These are phyloP conservation scores for Oenanthe oenanthe DNA, from an alignment of 2,113 vertebrate species.

Conservation along the genomic window DNA sequence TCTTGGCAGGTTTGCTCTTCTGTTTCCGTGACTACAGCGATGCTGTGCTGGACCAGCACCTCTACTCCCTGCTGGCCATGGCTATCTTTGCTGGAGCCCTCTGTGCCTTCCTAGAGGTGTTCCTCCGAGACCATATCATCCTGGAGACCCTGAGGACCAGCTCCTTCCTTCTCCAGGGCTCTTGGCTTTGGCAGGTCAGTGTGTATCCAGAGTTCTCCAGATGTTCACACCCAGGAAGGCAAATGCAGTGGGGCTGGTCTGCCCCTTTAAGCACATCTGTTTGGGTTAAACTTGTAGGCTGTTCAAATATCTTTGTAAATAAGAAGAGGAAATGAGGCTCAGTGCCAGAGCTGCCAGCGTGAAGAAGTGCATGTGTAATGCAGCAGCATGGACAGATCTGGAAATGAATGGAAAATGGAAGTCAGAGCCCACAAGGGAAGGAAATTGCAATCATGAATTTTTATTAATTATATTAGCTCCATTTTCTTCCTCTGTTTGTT, in stretches of 20 bases:
- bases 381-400: neutral
- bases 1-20: constrained; percentile 85
- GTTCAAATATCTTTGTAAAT: neutral
- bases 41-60: constrained; percentile 81
- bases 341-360: neutral
- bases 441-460: neutral
- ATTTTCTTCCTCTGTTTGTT: neutral
- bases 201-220: accelerated
- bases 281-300: neutral
- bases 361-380: neutral
- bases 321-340: neutral
- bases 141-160: constrained; percentile 83
- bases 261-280: neutral
- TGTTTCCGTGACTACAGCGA: constrained; percentile 81
- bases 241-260: accelerated
- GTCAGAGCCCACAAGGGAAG: neutral
- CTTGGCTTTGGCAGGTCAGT: constrained; percentile 95
- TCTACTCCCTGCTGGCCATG: constrained; percentile 85
- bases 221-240: neutral
- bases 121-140: constrained; percentile 81
- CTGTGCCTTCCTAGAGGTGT: constrained; percentile 80
- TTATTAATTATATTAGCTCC: neutral
- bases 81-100: constrained; percentile 79
- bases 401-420: neutral
- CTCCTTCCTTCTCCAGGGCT: constrained; percentile 86